Conservation (phyloP, 2,888 invertebrate genomes). For the Erebia epiphron region DNA sequence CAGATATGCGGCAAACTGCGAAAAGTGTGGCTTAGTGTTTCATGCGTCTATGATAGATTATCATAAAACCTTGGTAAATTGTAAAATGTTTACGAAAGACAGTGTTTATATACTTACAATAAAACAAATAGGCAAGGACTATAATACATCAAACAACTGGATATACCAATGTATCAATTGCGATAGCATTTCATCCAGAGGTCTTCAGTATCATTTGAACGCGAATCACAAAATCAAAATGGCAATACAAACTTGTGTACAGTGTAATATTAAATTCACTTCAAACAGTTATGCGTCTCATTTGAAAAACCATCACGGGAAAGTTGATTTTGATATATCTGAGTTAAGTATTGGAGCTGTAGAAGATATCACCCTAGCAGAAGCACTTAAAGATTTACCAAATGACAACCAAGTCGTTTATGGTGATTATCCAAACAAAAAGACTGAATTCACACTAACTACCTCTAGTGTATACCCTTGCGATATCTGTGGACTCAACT, state of each 20-base stretch:
- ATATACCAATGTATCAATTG: constrained; percentile 41
- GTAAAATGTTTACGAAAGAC: neutral
- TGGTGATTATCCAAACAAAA: neutral
- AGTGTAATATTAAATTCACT: constrained; percentile 37
- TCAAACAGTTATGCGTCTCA: constrained; percentile 27
- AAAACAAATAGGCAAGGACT: neutral
- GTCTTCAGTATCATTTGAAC: constrained; percentile 29
- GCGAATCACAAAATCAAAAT: constrained; percentile 4
- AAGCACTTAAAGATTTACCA: constrained; percentile 14
- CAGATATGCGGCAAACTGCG: constrained; percentile 3
- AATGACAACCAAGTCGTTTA: neutral
- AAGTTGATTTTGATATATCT: neutral
- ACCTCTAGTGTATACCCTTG: neutral
- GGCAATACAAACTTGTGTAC: constrained; percentile 20
- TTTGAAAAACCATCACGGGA: constrained; percentile 32
- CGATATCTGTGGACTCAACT: neutral
- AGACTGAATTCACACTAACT: neutral
- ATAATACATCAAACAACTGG: constrained; percentile 23
- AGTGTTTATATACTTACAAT: constrained; percentile 19
- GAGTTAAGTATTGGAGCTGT: constrained; percentile 22
- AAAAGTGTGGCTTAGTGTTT: constrained; percentile 20
- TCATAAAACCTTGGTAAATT: constrained; percentile 19
- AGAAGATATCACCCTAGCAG: neutral
- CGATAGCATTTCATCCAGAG: constrained; percentile 28
- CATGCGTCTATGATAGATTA: constrained; percentile 12